Percentiles rank a stretch among this genome's conserved stretches.
phyloP scores from a whole-genome alignment of 2,888 invertebrate species.

The Bunonema sp. region DNA sequence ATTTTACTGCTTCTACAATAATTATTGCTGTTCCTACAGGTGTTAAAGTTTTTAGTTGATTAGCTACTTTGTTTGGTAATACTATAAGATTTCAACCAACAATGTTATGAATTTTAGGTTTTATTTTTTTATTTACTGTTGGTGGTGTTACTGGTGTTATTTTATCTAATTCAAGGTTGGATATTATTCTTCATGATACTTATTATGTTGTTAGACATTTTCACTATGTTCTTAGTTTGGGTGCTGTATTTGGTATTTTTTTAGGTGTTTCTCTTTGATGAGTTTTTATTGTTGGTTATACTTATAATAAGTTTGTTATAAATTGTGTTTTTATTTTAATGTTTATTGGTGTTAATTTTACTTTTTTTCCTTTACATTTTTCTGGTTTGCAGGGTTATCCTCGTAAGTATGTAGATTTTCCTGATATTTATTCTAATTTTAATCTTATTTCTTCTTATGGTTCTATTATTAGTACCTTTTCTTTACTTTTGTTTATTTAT shows the following conservation, averaged over 20 bases:
- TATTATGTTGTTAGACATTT: slow-evolving; percentile 71
- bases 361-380: slow-evolving; percentile 68
- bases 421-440: slow-evolving; percentile 57
- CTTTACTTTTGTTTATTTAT: slow-evolving; percentile 54
- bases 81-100: slow-evolving; percentile 55
- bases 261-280: slow-evolving; percentile 61
- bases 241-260: slow-evolving; percentile 65
- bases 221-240: slow-evolving; percentile 66
- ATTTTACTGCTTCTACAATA: slow-evolving; percentile 69
- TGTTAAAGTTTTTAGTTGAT: slow-evolving; percentile 68
- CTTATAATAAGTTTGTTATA: slow-evolving; percentile 53
- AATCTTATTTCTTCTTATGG: slow-evolving; percentile 59
- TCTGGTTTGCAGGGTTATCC: slow-evolving; percentile 60
- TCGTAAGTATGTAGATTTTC: slow-evolving; percentile 63
- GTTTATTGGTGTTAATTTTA: slow-evolving; percentile 65
- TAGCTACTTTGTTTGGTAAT: slow-evolving; percentile 59
- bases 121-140: slow-evolving; percentile 64
- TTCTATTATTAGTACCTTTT: slow-evolving; percentile 55
- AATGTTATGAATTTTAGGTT: slow-evolving; percentile 59
- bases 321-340: slow-evolving; percentile 60
- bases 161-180: slow-evolving; percentile 62
- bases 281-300: slow-evolving; percentile 57
- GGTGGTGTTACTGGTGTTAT: slow-evolving; percentile 54
- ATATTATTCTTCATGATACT: slow-evolving; percentile 65
- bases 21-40: slow-evolving; percentile 73